Base-by-base conservation (phyloP, 1,140 invertebrate genomes). In the Zaprionus taronus region DNA sequence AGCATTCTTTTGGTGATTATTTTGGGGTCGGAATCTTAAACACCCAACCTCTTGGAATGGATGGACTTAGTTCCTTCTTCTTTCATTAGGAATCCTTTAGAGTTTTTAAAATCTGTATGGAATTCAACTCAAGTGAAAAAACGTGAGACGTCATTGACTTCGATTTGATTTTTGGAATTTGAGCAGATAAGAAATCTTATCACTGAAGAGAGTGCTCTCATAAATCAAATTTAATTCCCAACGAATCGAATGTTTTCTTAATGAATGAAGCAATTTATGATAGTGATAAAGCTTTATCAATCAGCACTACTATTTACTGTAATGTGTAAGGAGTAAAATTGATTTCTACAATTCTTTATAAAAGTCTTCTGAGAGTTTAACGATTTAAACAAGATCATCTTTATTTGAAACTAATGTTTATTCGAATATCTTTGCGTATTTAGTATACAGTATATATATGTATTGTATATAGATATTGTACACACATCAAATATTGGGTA, bases 401-500 rank as follows among this genome's bases (percentile, higher is more conserved):
- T 41, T 44, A 72, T 76, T 85, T 82, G 63, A 83, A 86, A 82
- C 83, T 87, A 87, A 77, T 82, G 75, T 82, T 83, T 86, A 87
- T 85, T 87, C 70, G 83, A 86, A 86, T 87, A 87, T 87, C 77
- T 77, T 79, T 90, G 79, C 81, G 84, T 85, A 85, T 77, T 87
- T 87, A 81, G 80, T 83, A 83, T 77, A 86, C 77, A 80, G 69
- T 75, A 80, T 14, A 63, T 63, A 63, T 63, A 47, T 51, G 20
- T 26, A 73, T 63, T 51, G 20, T 26, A 73, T 63, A 61, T 78
- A 80, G 79, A 89, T 89, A 80, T 72, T 72, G 61, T 85, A 90
- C 85, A 85, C 70, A 85, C 85, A 90, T 79, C 81, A 89, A 89
- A 85, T 78, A 55, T 90, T 72, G 36, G 47, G 69, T 66, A 44